These are phyloP conservation scores for Drosophila ezoana DNA, from an alignment of 2,888 invertebrate species.

Conservation along the genomic window DNA sequence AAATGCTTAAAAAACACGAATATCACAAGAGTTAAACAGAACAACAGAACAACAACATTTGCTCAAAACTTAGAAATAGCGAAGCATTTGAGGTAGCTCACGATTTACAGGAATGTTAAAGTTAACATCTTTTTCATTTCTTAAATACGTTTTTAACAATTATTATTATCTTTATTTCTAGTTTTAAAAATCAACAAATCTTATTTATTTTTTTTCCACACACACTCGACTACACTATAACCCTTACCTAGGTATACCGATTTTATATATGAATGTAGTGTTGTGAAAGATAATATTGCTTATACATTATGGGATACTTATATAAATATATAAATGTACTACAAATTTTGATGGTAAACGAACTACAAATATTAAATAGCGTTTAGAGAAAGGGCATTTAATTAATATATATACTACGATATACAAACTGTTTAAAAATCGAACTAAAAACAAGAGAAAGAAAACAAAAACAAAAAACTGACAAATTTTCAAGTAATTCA, in stretches of 20 bases:
- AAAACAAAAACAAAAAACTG: slow-evolving; percentile 19
- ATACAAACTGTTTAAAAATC: slow-evolving; percentile 36
- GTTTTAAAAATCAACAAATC: too few species aligned
- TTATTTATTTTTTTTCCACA: background rate
- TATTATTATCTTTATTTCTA: background rate
- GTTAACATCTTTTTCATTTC: background rate
- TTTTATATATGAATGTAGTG: slow-evolving; percentile 83
- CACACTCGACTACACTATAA: slow-evolving; percentile 22
- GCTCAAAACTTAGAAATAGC: slow-evolving; percentile 62
- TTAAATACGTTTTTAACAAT: background rate
- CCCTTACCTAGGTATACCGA: slow-evolving; percentile 62
- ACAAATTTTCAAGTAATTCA: slow-evolving; percentile 77
- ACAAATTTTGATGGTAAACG: slow-evolving; percentile 77
- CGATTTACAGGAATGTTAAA: slow-evolving; percentile 5
- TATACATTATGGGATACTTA: slow-evolving; percentile 56
- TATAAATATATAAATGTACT: slow-evolving; percentile 56
- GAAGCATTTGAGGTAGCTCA: slow-evolving; percentile 44
- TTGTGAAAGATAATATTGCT: slow-evolving; percentile 75
- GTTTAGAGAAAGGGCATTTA: slow-evolving; percentile 72
- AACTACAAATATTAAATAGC: slow-evolving; percentile 80
- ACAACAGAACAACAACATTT: slow-evolving; percentile 50
- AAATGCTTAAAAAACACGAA: slow-evolving; percentile 35
- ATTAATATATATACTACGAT: slow-evolving; percentile 37
- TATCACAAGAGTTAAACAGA: slow-evolving; percentile 36
- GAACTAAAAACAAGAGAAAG: slow-evolving; percentile 9